Percentiles rank a stretch among this genome's conserved stretches.
Evolutionary conservation across 2,113 vertebrate genomes (phyloP).

Genomic region (Plestiodon gilberti): DNA sequence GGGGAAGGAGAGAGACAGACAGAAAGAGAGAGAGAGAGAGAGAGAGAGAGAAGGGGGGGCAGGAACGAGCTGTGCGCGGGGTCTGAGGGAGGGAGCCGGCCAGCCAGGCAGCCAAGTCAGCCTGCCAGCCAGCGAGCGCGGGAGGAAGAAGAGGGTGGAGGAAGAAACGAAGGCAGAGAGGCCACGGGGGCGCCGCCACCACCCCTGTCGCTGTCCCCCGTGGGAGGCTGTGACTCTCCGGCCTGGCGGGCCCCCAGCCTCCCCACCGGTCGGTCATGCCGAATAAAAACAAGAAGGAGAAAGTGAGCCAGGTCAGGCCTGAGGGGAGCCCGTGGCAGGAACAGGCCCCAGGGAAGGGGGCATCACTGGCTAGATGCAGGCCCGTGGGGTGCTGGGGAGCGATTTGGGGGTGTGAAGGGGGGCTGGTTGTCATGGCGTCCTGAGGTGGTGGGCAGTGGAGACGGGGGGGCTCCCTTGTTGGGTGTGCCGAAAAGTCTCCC

Average conservation of each 20-base stretch:
- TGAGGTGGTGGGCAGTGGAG: neutral
- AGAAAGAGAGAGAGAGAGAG: too few relatives aligned
- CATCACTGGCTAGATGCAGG: neutral
- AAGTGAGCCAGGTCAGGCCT: constrained; percentile 79
- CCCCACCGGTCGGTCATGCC: constrained; percentile 82
- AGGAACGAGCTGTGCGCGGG: constrained; percentile 30
- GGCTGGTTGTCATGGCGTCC: neutral
- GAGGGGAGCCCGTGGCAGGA: neutral
- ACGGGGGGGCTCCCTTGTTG: too few relatives aligned
- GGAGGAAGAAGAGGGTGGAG: neutral
- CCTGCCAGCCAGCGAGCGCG: neutral
- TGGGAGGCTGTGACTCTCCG: constrained; percentile 45
- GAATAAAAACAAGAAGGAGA: constrained; percentile 97
- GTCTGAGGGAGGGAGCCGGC: constrained; percentile 12
- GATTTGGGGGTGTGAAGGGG: neutral
- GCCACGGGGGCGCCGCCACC: neutral
- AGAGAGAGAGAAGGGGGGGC: constrained; percentile 34
- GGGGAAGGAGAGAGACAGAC: constrained; percentile 27
- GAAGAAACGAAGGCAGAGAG: neutral
- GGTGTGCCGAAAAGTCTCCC: too few relatives aligned
- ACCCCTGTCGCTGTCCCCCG: neutral
- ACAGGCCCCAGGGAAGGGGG: neutral
- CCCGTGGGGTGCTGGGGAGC: neutral
- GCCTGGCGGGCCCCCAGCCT: constrained; percentile 51
- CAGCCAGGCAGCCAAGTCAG: neutral